Conservation (phyloP, 2,797 vertebrate genomes). For the Merluccius polli region DNA sequence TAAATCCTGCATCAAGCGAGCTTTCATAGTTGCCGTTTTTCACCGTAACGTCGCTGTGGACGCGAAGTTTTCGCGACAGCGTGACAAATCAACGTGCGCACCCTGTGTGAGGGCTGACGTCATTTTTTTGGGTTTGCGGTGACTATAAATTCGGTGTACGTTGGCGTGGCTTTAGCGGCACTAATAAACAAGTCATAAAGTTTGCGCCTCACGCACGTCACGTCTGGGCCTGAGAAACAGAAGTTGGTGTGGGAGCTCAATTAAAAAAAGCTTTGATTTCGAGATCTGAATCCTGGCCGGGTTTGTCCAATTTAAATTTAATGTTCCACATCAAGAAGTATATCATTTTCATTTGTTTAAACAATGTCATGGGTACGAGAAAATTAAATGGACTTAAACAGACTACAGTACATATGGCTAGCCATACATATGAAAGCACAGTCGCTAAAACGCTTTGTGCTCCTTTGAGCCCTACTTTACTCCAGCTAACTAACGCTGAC, state of each 20-base stretch:
- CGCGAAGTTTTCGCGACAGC: background rate
- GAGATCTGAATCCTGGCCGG: too few relatives aligned
- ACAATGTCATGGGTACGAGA: too few relatives aligned
- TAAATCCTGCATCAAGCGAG: background rate
- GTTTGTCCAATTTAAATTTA: too few relatives aligned
- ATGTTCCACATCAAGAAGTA: too few relatives aligned
- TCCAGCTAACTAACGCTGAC: background rate
- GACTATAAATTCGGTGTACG: background rate
- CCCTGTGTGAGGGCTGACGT: background rate
- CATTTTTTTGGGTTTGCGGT: background rate
- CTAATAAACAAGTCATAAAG: background rate
- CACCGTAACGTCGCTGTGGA: background rate
- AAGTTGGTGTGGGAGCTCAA: background rate
- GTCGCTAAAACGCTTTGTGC: background rate
- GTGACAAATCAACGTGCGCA: background rate
- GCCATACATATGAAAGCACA: background rate
- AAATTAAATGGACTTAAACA: too few relatives aligned
- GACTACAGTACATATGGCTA: too few relatives aligned
- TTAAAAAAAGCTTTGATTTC: background rate
- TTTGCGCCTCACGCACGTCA: too few relatives aligned
- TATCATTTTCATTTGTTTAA: too few relatives aligned
- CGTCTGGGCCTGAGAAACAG: background rate
- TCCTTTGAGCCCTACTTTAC: background rate
- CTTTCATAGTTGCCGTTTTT: background rate
- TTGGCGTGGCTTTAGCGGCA: background rate